Base-by-base conservation (phyloP, 2,113 vertebrate species). In the Lophura nycthemera region DNA sequence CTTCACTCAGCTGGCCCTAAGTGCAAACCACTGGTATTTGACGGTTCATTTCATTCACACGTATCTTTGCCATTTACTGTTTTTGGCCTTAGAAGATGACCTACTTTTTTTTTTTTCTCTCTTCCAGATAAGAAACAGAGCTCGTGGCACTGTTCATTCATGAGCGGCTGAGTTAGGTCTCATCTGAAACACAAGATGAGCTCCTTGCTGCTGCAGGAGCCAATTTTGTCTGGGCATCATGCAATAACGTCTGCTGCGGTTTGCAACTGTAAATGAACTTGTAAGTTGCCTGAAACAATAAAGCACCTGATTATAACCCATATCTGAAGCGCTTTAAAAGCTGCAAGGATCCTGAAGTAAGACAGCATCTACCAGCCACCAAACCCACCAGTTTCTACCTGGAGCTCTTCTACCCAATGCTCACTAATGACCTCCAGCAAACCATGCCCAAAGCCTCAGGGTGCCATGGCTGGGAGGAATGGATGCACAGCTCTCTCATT, bases 131-230 rank as follows among this genome's bases (percentile, higher is more conserved):
- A 20, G 22, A 59, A 66, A 7, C 17, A 0, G 2, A 11, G 47
- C 50, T 36, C 8, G 1, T 52, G 5, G 71, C 11, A 48, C 63
- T 59, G 59, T 2, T 79, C 13, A 3, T 15, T 60, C 67, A 11
- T 0, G 0, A 48, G 27, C 0, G 60, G 30, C 16, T n/a, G 66
- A 71, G 12, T 17, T 27, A 7, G 66, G 36, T 1, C 27, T 29
- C 50, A 20, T 19, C 72, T n/a, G 34, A 18, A 56, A 47, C 34
- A 10, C 21, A 3, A 2, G 34, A 19, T 8, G 59, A 90, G 63
- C 64, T 81, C 66, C 79, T 69, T 50, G 10, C 18, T 17, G 19
- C 61, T 36, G 65, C 83, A 27, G 61, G 6, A 7, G 56, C 67
- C 1, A 48, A 32, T 11, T 56, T 4, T 10, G 54, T 54, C 4